A percentile compares a stretch with the other conserved stretches of the same genome.
Evolutionary conservation across 1,140 invertebrate species (phyloP).

Genomic region (Drosophila serrata): DNA sequence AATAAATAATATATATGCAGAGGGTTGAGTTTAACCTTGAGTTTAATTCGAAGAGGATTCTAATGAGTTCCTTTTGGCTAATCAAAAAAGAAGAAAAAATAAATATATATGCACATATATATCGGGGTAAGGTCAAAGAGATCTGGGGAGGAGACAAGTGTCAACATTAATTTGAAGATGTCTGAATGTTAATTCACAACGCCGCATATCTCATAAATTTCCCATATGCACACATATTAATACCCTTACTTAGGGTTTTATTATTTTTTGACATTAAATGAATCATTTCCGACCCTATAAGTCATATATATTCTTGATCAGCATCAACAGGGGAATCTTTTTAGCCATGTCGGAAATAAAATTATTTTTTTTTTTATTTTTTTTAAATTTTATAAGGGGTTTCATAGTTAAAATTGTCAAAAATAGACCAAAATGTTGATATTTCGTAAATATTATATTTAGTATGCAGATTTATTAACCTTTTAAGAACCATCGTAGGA

Average conservation of each 20-base stretch:
- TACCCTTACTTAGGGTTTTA: not conserved
- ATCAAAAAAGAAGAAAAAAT: constrained; percentile 1
- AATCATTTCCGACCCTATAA: no score
- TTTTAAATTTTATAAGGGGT: no score
- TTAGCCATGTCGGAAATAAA: no score
- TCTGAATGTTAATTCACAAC: constrained; percentile 68
- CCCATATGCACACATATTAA: constrained; percentile 52
- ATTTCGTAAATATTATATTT: no score
- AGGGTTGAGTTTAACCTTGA: constrained; percentile 57
- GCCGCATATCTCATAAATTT: constrained; percentile 73
- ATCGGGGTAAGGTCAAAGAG: constrained; percentile 22
- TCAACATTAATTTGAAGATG: constrained; percentile 77
- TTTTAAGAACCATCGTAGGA: no score
- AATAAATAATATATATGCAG: constrained; percentile 15
- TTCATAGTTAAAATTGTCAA: no score
- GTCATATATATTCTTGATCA: no score
- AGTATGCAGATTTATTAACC: no score
- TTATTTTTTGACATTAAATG: no score
- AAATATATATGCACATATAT: not conserved
- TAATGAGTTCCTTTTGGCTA: constrained; percentile 59
- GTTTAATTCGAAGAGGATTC: constrained; percentile 41
- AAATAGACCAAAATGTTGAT: no score
- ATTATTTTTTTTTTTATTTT: no score
- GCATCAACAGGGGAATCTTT: no score
- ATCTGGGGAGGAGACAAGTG: constrained; percentile 61